Evolutionary conservation across 2,888 invertebrate genomes (phyloP).

Genomic region (Iphiclides podalirius): DNA sequence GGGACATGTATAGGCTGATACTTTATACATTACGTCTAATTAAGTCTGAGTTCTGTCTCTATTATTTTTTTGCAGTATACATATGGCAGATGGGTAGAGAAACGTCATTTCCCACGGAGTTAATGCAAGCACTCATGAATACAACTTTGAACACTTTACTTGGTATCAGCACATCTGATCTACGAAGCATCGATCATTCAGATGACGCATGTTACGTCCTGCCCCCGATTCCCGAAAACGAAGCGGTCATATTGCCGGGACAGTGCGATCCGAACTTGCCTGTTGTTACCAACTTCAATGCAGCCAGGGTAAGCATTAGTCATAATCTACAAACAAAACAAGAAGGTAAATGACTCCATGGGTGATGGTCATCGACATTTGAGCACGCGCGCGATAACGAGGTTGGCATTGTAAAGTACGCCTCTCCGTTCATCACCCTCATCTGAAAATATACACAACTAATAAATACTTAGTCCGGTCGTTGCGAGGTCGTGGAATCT

Average conservation of each 20-base stretch:
- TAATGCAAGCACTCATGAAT: conserved; percentile 40
- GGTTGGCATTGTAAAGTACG: too few relatives aligned
- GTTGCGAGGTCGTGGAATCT: too few relatives aligned
- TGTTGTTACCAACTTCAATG: conserved; percentile 48
- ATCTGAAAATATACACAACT: too few relatives aligned
- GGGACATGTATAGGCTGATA: too few relatives aligned
- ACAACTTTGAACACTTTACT: conserved; percentile 34
- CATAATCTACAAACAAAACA: too few relatives aligned
- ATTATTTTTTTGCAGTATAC: conserved; percentile 57
- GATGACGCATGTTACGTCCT: conserved; percentile 46
- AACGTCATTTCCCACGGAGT: conserved; percentile 26
- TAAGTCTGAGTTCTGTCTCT: too few relatives aligned
- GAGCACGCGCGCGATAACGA: too few relatives aligned
- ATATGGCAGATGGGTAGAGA: conserved; percentile 53
- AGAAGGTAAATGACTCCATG: too few relatives aligned
- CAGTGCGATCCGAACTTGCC: conserved; percentile 46
- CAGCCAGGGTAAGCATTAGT: conserved; percentile 39
- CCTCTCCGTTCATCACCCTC: too few relatives aligned
- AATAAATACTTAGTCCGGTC: background rate
- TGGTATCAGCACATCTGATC: conserved; percentile 33
- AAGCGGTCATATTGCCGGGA: conserved; percentile 53
- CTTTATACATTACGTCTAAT: too few relatives aligned
- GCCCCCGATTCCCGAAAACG: conserved; percentile 46
- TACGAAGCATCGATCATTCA: conserved; percentile 42
- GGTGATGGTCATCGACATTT: too few relatives aligned